Evolutionary conservation across 2,113 vertebrate genomes (phyloP), one percentile per base, ranked within the genome.

Genomic region (Python bivittatus): DNA sequence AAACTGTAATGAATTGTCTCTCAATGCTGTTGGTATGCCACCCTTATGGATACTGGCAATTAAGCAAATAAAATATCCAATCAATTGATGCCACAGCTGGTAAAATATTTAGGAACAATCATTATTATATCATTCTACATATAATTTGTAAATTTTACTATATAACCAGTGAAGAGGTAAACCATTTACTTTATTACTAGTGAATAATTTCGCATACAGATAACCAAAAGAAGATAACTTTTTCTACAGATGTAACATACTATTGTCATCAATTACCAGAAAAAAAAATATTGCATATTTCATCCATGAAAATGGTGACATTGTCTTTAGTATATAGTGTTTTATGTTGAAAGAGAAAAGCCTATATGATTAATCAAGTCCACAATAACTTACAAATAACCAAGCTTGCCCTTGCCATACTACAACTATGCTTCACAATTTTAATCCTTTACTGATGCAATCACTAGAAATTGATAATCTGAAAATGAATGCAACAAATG

Each of bases 91-190:
- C 12, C n/a, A 68, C 1, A n/a, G 1, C 4, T 2, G 3, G 5
- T 68, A 68, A 68, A 6, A 0, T 68, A 33, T 68, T 68, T n/a
- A n/a, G 64, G n/a, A 68, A n/a, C 13, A 64, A 64, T 27, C 10
- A 29, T 64, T 64, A 64, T 10, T 64, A 12, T 29, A 64, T 29
- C 10, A 15, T 68, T 68, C 29, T 4, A 68, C 12, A n/a, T 1
- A 15, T n/a, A 33, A 29, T 29, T 68, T 68, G 12, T 5, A 13
- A 33, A 68, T 68, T 33, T 68, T 33, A 17, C 27, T 17, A 17
- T 1, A 68, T 13, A 0, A 1, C 12, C 5, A 15, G 5, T 33
- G n/a, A 33, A 33, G 1, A 2, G 5, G 64, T 5, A 0, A 33
- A 72, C 64, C 33, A 33, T 72, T 33, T 33, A 72, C 33, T 33